Conservation (phyloP, 64 coral and sea anemone genomes). For the Orbicella faveolata region DNA sequence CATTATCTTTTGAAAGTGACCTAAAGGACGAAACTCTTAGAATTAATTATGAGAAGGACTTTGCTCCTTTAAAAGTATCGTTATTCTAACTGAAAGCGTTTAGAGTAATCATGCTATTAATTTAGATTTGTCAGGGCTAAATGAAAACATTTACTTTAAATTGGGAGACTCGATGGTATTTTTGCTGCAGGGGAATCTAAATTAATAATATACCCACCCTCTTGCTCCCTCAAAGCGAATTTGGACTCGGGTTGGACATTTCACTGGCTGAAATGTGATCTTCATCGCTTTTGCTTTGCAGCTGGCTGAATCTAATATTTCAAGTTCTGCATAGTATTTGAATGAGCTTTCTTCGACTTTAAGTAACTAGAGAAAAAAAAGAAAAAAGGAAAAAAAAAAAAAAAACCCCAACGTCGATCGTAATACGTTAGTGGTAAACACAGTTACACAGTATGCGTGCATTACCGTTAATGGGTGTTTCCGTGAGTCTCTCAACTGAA, state of each 20-base stretch:
- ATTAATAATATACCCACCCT: neutral
- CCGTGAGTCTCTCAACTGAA: too few species aligned
- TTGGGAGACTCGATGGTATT: neutral
- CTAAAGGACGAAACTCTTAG: too few species aligned
- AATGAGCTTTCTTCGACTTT: slow-evolving; percentile 17
- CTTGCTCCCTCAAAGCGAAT: neutral
- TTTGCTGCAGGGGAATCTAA: neutral
- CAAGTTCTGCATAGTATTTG: slow-evolving; percentile 6
- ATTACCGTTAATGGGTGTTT: too few species aligned
- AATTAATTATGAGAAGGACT: too few species aligned
- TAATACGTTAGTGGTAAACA: too few species aligned
- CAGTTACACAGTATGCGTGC: too few species aligned
- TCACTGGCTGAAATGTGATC: neutral
- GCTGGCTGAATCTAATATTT: neutral
- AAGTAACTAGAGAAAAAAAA: neutral
- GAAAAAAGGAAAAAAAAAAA: neutral
- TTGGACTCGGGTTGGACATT: neutral
- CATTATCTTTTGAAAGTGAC: too few species aligned
- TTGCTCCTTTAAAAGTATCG: too few species aligned
- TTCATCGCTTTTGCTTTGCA: slow-evolving; percentile 19
- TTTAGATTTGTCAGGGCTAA: too few species aligned
- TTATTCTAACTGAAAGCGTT: too few species aligned
- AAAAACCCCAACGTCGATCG: neutral
- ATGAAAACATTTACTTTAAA: neutral
- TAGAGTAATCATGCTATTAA: too few species aligned